Base-by-base conservation (phyloP, 2,888 invertebrate species). In the Scelioninae gen. 2 region DNA sequence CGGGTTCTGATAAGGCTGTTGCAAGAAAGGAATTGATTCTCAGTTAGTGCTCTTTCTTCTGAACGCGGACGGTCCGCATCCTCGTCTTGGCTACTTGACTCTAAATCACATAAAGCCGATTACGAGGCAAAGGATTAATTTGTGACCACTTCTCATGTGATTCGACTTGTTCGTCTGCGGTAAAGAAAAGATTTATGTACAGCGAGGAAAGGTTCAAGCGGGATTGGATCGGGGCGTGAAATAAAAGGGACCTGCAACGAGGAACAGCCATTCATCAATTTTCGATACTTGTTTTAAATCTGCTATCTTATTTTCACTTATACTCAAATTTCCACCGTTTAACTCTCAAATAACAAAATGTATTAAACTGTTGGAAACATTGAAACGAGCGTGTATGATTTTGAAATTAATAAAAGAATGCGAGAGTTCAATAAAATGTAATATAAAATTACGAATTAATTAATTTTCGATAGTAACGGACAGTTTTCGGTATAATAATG, bases 61-160 rank as follows among this genome's bases (percentile, higher is more conserved):
- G 53, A 65, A 67, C 71, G 64, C 41, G 63, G 77, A 75, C 78
- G 72, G 77, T 78, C 76, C 78, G 77, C 76, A 65, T 78, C 77
- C 78, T 75, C 69, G 73, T 76, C 77, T 75, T 70, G 73, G 77
- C 69, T 77, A 74, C 71, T 76, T 67, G 76, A 68, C 77, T 69
- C 75, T 82, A 82, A 82, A 84, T 82, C 82, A 82, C 73, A 64
- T 72, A 77, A 85, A 85, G 83, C 85, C 84, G 85, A 85, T 85
- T 85, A 85, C 80, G 74, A 75, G 78, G 77, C 78, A 81, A 81
- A 80, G 81, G 83, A 84, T 85, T 84, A 84, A 84, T 85, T 84
- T 81, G 81, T 81, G 78, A 69, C 72, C 55, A 70, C 67, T 70
- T 73, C 53, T 75, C 75, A 64, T 58, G 75, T 68, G 60, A 75